These are phyloP conservation scores for Loriculus beryllinus DNA, from an alignment of 2,797 vertebrate species.

Conservation along the genomic window DNA sequence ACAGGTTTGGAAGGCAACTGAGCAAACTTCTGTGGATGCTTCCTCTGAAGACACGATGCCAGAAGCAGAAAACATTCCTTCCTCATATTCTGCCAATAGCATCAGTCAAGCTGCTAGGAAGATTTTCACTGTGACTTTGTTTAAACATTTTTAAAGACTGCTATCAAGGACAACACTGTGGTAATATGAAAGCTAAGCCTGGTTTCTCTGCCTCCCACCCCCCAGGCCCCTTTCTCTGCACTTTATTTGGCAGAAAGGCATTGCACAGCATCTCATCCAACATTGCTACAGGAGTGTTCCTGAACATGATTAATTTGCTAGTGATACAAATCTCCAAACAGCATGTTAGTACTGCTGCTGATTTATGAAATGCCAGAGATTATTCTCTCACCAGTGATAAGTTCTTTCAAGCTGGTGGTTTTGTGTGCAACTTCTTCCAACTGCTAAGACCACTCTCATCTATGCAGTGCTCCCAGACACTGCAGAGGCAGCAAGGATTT, in stretches of 20 bases:
- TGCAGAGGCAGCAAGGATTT: neutral
- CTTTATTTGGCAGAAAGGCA: slow-evolving; percentile 2
- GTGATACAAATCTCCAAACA: slow-evolving; percentile 32
- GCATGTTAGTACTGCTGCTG: neutral
- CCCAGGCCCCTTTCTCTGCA: neutral
- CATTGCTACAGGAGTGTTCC: neutral
- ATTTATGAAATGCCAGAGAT: slow-evolving; percentile 62
- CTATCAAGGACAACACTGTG: slow-evolving; percentile 23
- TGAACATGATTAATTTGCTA: slow-evolving; percentile 20
- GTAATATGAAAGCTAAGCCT: slow-evolving; percentile 1
- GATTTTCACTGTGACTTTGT: neutral
- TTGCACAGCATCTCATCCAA: neutral
- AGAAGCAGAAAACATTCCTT: neutral
- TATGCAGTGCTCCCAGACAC: neutral
- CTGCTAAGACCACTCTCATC: neutral
- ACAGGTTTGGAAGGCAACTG: neutral
- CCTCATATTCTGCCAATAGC: neutral
- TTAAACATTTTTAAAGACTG: neutral
- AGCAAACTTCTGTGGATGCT: neutral
- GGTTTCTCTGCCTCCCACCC: neutral
- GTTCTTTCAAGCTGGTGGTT: slow-evolving; percentile 8
- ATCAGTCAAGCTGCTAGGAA: neutral
- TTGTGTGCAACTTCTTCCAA: neutral
- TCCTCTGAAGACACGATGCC: neutral
- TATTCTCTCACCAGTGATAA: slow-evolving; percentile 13